Conservation (phyloP, 2,888 invertebrate species). For the Yponomeuta plumbellus region DNA sequence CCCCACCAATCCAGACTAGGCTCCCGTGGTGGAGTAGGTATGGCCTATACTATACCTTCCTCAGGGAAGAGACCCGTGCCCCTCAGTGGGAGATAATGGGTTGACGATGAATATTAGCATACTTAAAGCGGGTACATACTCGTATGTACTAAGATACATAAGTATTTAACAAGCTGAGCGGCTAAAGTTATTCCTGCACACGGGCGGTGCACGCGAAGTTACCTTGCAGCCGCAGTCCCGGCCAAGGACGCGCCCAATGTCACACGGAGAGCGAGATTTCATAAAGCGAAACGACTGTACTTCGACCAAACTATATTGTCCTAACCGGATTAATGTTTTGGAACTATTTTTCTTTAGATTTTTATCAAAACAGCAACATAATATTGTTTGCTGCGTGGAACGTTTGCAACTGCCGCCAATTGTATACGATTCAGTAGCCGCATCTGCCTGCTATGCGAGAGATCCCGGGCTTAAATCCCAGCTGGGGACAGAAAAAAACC, state of each 20-base stretch:
- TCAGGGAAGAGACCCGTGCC: too few relatives aligned
- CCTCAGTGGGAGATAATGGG: too few relatives aligned
- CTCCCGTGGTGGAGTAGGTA: too few relatives aligned
- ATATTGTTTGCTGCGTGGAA: too few relatives aligned
- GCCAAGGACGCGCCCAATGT: constrained; percentile 2
- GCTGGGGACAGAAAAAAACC: too few relatives aligned
- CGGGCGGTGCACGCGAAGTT: neutral
- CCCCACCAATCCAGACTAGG: neutral
- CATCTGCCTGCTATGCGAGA: too few relatives aligned
- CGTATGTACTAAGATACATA: neutral
- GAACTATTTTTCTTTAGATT: neutral
- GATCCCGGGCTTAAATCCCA: too few relatives aligned
- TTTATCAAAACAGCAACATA: too few relatives aligned
- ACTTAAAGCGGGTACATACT: neutral
- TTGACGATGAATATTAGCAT: neutral
- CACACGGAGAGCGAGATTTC: neutral
- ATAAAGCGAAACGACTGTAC: constrained; percentile 6
- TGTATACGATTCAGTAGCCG: too few relatives aligned
- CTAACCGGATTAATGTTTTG: neutral
- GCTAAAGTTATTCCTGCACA: neutral
- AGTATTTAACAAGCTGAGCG: neutral
- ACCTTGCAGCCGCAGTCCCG: neutral
- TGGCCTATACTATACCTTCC: too few relatives aligned
- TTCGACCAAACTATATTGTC: neutral
- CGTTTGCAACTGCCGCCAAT: too few relatives aligned